A percentile compares a stretch with the other conserved stretches of the same genome.
These are phyloP conservation scores for Borostomias antarcticus DNA, from an alignment of 2,797 vertebrate species.

Conservation along the genomic window DNA sequence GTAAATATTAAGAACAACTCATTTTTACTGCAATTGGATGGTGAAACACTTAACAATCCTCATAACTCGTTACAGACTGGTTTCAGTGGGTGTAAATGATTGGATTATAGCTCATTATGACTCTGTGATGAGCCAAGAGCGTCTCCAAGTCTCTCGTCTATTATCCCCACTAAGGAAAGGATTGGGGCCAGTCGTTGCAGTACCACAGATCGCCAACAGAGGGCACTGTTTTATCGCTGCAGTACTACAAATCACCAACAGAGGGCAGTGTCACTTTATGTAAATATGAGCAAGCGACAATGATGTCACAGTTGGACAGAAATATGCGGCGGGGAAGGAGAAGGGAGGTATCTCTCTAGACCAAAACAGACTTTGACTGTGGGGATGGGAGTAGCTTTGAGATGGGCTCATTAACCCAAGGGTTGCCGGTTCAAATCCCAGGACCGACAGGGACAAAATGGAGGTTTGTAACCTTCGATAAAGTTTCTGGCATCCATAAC, in stretches of 20 bases:
- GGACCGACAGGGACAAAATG: neutral
- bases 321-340: neutral
- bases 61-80: too few relatives aligned
- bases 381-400: neutral
- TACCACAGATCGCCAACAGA: neutral
- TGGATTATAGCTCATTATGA: too few relatives aligned
- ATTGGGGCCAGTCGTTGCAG: too few relatives aligned
- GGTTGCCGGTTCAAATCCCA: neutral
- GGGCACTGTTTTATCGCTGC: neutral
- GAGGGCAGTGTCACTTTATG: conserved; percentile 3
- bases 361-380: neutral
- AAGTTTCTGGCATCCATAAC: neutral
- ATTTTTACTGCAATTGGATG: too few relatives aligned
- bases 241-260: neutral
- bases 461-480: neutral
- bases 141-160: too few relatives aligned
- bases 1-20: too few relatives aligned
- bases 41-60: too few relatives aligned
- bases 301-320: neutral
- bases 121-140: too few relatives aligned
- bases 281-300: neutral
- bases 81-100: too few relatives aligned
- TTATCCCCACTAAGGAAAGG: too few relatives aligned
- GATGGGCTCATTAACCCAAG: too few relatives aligned
- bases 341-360: neutral